phyloP scores from a whole-genome alignment of 2,888 invertebrate species.

The Drosophila peninsularis region DNA sequence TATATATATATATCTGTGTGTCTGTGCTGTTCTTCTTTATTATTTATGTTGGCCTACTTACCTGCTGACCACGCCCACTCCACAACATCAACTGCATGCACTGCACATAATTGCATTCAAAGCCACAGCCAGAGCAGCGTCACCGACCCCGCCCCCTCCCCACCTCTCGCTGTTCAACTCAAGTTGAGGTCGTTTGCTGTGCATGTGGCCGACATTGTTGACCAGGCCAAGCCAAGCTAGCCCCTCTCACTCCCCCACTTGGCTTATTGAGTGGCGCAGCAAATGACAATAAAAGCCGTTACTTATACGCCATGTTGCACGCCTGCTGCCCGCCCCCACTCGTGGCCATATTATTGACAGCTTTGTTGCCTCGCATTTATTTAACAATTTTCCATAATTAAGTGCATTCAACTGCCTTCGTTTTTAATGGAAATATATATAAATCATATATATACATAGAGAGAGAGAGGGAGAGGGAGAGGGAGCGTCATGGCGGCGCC shows the following conservation, averaged over 20 bases:
- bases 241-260: not conserved
- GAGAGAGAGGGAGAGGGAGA: not conserved
- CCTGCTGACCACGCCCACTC: slow-evolving; percentile 36
- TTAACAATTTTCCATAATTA: slow-evolving; percentile 40
- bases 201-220: slow-evolving; percentile 53
- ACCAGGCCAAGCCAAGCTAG: slow-evolving; percentile 24
- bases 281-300: slow-evolving; percentile 74
- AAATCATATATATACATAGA: not conserved
- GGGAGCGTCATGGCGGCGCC: not conserved
- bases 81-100: slow-evolving; percentile 50
- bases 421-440: slow-evolving; percentile 30
- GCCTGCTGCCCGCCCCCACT: slow-evolving; percentile 13
- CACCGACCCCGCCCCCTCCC: not conserved
- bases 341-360: slow-evolving; percentile 27
- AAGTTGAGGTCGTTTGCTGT: slow-evolving; percentile 48
- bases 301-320: slow-evolving; percentile 73
- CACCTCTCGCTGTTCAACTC: slow-evolving; percentile 1
- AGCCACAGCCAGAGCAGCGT: slow-evolving; percentile 50
- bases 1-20: not conserved
- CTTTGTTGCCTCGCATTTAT: slow-evolving; percentile 38
- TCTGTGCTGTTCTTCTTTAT: slow-evolving; percentile 39
- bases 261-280: slow-evolving; percentile 55
- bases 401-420: slow-evolving; percentile 29
- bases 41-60: slow-evolving; percentile 57
- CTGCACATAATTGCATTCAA: slow-evolving; percentile 79